Base-by-base conservation (phyloP, 2,797 vertebrate genomes). In the Centroberyx gerrardi region DNA sequence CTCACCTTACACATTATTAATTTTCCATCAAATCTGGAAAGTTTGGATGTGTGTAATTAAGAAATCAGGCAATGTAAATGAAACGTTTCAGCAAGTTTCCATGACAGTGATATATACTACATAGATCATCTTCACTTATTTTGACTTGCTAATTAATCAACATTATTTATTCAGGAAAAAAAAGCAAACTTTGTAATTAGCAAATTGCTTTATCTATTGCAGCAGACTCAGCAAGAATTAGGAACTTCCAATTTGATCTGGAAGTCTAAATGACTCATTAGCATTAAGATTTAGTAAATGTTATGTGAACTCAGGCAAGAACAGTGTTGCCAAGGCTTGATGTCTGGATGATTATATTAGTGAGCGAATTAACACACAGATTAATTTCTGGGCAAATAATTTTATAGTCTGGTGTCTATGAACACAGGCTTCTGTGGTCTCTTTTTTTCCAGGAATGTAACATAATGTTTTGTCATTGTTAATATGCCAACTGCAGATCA, bases 81-180 rank as follows among this genome's bases (percentile, higher is more conserved):
- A 93, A 94, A 94, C 89, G 91, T 93, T 89, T 88, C 91, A 88
- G 88, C 90, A 89, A 78, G 90, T 90, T 92, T 80, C 72, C 71
- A 18, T 92, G 94, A 95, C 94, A 95, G 87, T 95, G 94, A 95
- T 94, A 81, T 92, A 95, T 94, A 90, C 90, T 76, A 66, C 92
- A 94, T 93, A 93, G 90, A 94, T 95, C 93, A 95, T 94, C 92
- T 91, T 95, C 92, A 92, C 88, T 91, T 90, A 88, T 91, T 93
- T 88, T 93, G 93, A 94, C 94, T 94, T 88, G 90, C 92, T 93
- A 94, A 96, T 96, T 95, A 94, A 96, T 96, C 94, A 93, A 93
- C 80, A 92, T 95, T 94, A 95, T 95, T 95, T 95, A 94, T 95
- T 93, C 83, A 85, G 69, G 69, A 40, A 87, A 90, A 22, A 89